Evolutionary conservation across 1,140 invertebrate species (phyloP).

Genomic region (Meloidogyne hapla): DNA sequence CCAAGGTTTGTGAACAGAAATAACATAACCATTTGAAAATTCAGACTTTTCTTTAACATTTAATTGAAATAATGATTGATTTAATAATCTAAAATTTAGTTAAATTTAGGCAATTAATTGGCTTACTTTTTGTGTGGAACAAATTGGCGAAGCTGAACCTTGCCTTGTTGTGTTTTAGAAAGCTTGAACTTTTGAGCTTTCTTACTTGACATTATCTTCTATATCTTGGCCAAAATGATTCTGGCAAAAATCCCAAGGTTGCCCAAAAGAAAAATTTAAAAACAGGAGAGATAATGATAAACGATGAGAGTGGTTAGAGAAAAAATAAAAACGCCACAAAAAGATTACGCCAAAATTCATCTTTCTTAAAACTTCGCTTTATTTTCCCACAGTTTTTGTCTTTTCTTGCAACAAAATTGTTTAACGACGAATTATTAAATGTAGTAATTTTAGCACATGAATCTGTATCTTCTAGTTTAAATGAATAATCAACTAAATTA

Average conservation of each 20-base stretch:
- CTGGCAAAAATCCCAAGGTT: no score
- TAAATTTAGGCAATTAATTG: not conserved
- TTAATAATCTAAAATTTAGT: not conserved
- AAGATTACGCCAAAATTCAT: not conserved
- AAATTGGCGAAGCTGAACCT: not conserved
- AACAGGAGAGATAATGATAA: no score
- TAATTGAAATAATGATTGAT: not conserved
- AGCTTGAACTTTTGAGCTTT: not conserved
- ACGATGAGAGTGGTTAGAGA: no score
- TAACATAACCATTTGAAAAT: not conserved
- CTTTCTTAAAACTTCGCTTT: no score
- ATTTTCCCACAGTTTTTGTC: no score
- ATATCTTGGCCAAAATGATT: not conserved
- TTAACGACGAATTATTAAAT: not conserved
- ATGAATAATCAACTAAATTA: constrained; percentile 23
- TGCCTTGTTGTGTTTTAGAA: not conserved
- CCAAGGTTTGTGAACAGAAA: constrained; percentile 40
- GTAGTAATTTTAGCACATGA: not conserved
- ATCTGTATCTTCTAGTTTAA: no score
- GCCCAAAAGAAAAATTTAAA: no score
- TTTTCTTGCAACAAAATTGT: no score
- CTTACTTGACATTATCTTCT: not conserved
- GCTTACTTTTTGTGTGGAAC: not conserved
- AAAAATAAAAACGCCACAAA: constrained; percentile 10
- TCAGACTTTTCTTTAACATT: not conserved